Base-by-base conservation (phyloP, 2,888 invertebrate genomes). In the Aphelenchoides bicaudatus region DNA sequence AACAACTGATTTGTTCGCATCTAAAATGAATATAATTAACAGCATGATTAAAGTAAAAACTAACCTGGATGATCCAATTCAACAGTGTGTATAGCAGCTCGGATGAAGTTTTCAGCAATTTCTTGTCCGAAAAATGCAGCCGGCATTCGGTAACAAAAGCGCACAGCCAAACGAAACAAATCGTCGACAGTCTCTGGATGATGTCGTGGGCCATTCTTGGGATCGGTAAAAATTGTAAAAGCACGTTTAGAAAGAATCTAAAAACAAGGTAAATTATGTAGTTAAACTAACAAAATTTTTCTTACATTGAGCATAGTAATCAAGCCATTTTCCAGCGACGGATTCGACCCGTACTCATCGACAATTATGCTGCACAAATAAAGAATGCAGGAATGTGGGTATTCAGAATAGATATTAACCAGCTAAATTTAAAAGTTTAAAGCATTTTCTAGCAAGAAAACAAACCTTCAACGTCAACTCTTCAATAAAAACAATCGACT, bases 111-210 rank as follows among this genome's bases (percentile, higher is more conserved):
- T 30, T 85, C 84, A 51, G 89, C 82, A 30, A 88, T 85, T 10
- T 86, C 83, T 67, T 88, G 87, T 71, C 87, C 86, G 63, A 98
- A 84, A 81, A 94, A 89, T 68, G 87, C 85, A 30, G 88, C 81
- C 1, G 94, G 89, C 55, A 88, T 86, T 71, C 90, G 86, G 82
- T 92, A 92, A 57, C 93, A 84, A 80, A 91, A 91, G 78, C 75
- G 70, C 58, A 59, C 59, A 25, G 88, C 88, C 31, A 91, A 83
- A 49, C 91, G 84, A 82, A 94, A 98, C 67, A 96, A 86, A 79
- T 98, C 98, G 79, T 98, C 98, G 0, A 98, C 91, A 0, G 94
- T 96, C 78, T 98, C 96, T 0, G 98, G 96, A 83, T 96, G 89
- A 80, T 92, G 88, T 60, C 86, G 84, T 43, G 94, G 83, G 0